phyloP scores from a whole-genome alignment of 2,888 invertebrate species.

The Cephalotes varians region DNA sequence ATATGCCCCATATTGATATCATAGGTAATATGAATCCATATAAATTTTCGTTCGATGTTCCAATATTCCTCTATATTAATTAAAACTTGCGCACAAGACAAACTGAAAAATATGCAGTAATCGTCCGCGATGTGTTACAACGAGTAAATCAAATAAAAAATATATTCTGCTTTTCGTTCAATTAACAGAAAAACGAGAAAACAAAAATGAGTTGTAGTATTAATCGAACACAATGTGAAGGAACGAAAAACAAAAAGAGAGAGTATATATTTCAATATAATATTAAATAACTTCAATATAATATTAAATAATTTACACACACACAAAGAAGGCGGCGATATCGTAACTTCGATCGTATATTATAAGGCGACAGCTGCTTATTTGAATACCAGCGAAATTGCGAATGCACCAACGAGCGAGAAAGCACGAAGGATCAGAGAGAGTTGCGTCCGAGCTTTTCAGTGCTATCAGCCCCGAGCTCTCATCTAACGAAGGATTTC shows the following conservation, averaged over 20 bases:
- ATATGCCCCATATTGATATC: not conserved
- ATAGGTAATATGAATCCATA: not conserved
- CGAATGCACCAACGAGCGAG: conserved; percentile 21
- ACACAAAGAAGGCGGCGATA: not conserved
- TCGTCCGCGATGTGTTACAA: not conserved
- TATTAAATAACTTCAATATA: conserved; percentile 43
- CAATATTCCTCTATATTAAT: not conserved
- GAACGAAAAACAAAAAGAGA: not conserved
- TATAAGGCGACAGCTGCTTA: conserved; percentile 18
- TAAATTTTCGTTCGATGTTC: not conserved
- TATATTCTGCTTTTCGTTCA: not conserved
- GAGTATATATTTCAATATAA: conserved; percentile 4
- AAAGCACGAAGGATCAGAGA: not conserved
- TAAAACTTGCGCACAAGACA: not conserved
- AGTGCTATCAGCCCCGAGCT: not conserved
- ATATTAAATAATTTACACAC: conserved; percentile 50
- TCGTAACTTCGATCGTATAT: conserved; percentile 26
- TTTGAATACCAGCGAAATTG: conserved; percentile 49
- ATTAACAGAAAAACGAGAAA: not conserved
- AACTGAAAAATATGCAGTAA: not conserved
- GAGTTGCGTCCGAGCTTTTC: conserved; percentile 24
- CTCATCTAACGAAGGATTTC: conserved; percentile 55
- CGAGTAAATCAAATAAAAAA: not conserved
- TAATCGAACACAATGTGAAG: not conserved
- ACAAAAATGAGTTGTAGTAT: not conserved